A percentile compares a stretch with the other conserved stretches of the same genome.
phyloP scores from a whole-genome alignment of 2,888 invertebrate species.

The Zelleria hepariella region DNA sequence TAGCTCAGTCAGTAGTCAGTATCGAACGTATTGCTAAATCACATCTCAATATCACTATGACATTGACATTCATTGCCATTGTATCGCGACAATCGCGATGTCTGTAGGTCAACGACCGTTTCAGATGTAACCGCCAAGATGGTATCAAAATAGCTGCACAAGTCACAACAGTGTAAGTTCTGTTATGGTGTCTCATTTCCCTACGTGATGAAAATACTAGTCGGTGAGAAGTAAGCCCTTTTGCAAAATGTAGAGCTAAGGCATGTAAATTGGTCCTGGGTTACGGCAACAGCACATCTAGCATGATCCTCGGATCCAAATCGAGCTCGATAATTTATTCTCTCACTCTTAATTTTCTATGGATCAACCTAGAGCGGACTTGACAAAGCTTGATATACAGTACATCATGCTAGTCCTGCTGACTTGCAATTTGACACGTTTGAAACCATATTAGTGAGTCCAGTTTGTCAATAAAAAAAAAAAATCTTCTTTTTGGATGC shows the following conservation, averaged over 20 bases:
- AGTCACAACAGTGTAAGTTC: background rate
- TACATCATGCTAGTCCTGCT: too few relatives aligned
- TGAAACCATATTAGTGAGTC: too few relatives aligned
- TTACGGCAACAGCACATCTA: too few relatives aligned
- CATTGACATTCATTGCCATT: background rate
- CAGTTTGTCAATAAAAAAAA: too few relatives aligned
- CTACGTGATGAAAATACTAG: background rate
- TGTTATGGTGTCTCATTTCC: background rate
- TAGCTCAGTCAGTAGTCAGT: constrained; percentile 30
- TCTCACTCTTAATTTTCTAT: too few relatives aligned
- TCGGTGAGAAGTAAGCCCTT: background rate
- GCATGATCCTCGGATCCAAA: too few relatives aligned
- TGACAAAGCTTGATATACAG: too few relatives aligned
- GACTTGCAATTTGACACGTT: too few relatives aligned
- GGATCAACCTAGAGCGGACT: too few relatives aligned
- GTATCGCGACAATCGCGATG: background rate
- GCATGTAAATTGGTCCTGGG: too few relatives aligned
- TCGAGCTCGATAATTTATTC: too few relatives aligned
- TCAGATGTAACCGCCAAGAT: background rate
- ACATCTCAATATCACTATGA: background rate
- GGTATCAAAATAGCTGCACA: background rate
- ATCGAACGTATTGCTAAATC: background rate
- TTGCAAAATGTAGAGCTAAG: background rate
- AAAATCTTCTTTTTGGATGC: too few relatives aligned
- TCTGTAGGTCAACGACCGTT: background rate